Percentiles rank a stretch among this genome's conserved stretches.
Conservation (phyloP, 2,113 vertebrate species). For the Oryzias woworae region DNA sequence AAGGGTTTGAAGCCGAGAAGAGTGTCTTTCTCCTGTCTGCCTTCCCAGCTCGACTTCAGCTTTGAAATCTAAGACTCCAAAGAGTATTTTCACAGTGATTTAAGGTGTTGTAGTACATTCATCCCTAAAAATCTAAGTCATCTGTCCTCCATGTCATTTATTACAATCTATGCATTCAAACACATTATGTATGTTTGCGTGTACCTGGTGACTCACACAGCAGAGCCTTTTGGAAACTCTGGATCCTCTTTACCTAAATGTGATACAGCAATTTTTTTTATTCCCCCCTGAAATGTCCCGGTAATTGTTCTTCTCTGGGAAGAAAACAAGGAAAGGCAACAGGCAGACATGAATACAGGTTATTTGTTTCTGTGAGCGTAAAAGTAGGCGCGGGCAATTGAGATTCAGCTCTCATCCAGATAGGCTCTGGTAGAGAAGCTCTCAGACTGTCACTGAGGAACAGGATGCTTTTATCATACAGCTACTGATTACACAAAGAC, state of each 20-base stretch:
- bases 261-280: constrained; percentile 2
- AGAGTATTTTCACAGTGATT: constrained; percentile 13
- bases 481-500: constrained; percentile 32
- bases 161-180: constrained; percentile 30
- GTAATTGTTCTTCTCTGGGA: constrained; percentile 17
- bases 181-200: neutral
- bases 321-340: constrained; percentile 9
- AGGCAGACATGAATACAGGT: constrained; percentile 30
- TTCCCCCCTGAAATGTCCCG: constrained; percentile 13
- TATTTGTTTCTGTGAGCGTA: constrained; percentile 23
- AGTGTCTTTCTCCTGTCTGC: neutral
- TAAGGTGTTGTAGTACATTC: constrained; percentile 9
- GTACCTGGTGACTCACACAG: constrained; percentile 2
- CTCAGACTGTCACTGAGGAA: constrained; percentile 17
- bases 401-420: constrained; percentile 28
- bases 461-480: neutral
- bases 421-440: constrained; percentile 5
- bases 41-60: neutral
- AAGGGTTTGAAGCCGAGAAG: no score
- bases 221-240: constrained; percentile 16
- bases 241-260: constrained; percentile 17
- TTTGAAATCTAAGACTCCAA: constrained; percentile 19
- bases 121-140: constrained; percentile 15
- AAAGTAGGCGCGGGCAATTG: constrained; percentile 14
- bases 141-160: constrained; percentile 10